Percentiles rank a stretch among this genome's conserved stretches.
Evolutionary conservation across 1,140 invertebrate species (phyloP).

Genomic region (Notospermus geniculatus): DNA sequence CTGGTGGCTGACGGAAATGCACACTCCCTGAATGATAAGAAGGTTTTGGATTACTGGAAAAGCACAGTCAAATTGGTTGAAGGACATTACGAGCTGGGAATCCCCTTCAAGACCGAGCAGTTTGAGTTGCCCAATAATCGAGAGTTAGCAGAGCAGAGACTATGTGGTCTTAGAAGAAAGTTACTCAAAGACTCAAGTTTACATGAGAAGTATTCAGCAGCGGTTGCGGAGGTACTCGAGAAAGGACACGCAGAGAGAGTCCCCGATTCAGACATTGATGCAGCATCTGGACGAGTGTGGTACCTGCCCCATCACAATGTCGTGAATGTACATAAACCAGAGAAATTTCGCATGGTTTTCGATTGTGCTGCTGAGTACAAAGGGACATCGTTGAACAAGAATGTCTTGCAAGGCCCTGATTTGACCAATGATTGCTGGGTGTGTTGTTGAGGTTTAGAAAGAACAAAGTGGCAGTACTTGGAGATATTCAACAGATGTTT

Average conservation of each 20-base stretch:
- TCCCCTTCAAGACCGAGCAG: too few species aligned
- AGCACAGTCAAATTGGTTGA: too few species aligned
- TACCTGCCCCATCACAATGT: conserved; percentile 30
- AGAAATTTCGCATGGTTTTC: conserved; percentile 27
- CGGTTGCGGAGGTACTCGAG: neutral
- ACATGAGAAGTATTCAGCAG: neutral
- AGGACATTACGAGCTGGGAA: too few species aligned
- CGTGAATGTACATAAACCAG: conserved; percentile 24
- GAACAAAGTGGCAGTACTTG: conserved; percentile 25
- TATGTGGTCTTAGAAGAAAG: neutral
- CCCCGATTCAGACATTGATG: neutral
- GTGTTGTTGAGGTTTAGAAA: conserved; percentile 28
- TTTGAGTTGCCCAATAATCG: too few species aligned
- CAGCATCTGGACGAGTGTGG: conserved; percentile 10
- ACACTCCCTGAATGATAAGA: too few species aligned
- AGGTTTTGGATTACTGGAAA: too few species aligned
- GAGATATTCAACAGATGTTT: conserved; percentile 29
- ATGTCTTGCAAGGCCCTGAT: conserved; percentile 39
- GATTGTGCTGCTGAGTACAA: conserved; percentile 24
- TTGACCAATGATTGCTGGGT: conserved; percentile 41
- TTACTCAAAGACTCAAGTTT: neutral
- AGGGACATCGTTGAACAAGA: conserved; percentile 34
- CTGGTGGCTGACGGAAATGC: too few species aligned
- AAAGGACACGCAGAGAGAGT: conserved; percentile 5
- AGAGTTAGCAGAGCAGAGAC: neutral